phyloP scores from a whole-genome alignment of 1,140 invertebrate species.

The Anoplolepis gracilipes region DNA sequence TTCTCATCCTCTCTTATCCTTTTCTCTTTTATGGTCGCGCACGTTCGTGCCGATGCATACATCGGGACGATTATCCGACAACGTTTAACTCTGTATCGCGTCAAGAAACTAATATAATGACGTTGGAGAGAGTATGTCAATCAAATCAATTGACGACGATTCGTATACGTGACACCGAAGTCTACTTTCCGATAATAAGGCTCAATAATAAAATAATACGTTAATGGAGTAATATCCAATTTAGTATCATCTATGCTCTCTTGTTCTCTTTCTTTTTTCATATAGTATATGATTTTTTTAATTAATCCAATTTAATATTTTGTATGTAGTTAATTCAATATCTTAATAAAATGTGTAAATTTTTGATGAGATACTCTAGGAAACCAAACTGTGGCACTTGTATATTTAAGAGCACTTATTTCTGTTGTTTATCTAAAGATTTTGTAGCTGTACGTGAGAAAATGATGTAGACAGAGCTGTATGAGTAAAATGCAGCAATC shows the following conservation, averaged over 20 bases:
- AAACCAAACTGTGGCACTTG: not conserved
- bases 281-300: not conserved
- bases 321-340: not conserved
- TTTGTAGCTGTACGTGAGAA: not conserved
- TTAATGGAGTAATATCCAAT: not conserved
- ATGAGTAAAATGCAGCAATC: not conserved
- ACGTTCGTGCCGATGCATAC: constrained; percentile 4
- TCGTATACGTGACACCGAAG: not conserved
- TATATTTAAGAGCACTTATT: not conserved
- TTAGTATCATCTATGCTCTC: not conserved
- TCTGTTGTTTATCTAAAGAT: not conserved
- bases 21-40: constrained; percentile 9
- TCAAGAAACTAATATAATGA: constrained; percentile 13
- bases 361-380: not conserved
- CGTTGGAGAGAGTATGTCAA: not conserved
- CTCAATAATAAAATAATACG: not conserved
- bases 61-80: not conserved
- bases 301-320: not conserved
- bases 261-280: not conserved
- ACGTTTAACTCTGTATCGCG: constrained; percentile 29
- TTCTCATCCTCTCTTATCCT: not conserved
- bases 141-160: constrained; percentile 13
- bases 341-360: not conserved
- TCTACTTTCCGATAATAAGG: not conserved
- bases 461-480: not conserved